A percentile compares a stretch with the other conserved stretches of the same genome.
phyloP scores from a whole-genome alignment of 2,113 vertebrate genomes.

The Ursus arctos region DNA sequence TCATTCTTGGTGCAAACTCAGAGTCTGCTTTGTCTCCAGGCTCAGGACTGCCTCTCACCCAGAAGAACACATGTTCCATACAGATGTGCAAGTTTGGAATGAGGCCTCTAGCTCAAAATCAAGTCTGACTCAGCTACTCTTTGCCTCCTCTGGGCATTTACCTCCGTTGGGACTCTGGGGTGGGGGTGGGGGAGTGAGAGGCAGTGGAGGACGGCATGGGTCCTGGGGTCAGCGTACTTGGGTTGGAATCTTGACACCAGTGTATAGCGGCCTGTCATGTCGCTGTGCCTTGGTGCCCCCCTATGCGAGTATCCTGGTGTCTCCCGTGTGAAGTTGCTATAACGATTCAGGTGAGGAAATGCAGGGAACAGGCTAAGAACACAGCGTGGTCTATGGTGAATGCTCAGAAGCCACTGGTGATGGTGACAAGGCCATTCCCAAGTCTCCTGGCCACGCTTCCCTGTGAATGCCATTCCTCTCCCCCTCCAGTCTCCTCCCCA shows the following conservation, averaged over 20 bases:
- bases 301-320: neutral
- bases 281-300: neutral
- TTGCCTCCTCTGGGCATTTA: neutral
- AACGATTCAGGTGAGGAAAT: neutral
- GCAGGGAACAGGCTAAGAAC: neutral
- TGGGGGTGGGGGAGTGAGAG: neutral
- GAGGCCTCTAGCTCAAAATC: neutral
- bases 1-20: neutral
- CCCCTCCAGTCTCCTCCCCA: accelerated
- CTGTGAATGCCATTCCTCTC: neutral
- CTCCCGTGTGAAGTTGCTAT: neutral
- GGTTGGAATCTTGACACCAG: neutral
- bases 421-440: neutral
- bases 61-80: neutral
- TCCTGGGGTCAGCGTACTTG: neutral
- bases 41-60: neutral
- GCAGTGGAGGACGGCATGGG: accelerated
- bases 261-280: neutral
- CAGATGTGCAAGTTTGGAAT: neutral
- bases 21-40: neutral
- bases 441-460: neutral
- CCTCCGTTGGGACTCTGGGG: neutral
- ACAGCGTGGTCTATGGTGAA: neutral
- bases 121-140: neutral
- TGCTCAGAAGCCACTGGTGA: neutral